Base-by-base conservation (phyloP, 2,888 invertebrate species). In the Campoplex capitator region DNA sequence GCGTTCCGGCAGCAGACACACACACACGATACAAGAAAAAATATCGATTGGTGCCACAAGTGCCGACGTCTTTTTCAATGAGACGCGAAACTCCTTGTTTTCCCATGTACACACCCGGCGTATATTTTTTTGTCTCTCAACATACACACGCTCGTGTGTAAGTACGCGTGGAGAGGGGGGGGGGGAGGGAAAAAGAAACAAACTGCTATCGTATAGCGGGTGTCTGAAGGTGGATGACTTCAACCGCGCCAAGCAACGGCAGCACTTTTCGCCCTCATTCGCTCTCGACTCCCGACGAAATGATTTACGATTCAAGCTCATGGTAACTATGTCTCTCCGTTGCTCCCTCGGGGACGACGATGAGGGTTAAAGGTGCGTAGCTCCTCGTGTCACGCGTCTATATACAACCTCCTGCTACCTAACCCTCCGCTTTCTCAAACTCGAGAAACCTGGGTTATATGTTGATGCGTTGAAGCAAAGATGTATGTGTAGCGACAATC, bases 241-340 rank as follows among this genome's bases (percentile, higher is more conserved):
- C 48, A 23, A 58, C 38, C 54, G 48, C 13, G 38, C 23, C n/a
- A 74, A 58, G 71, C 87, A 82, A 76, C 79, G 87, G 56, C 85
- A 82, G 87, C 82, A 85, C 71, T 87, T 87, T 85, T 79, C 78
- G 76, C 83, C 82, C 87, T 83, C 82, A 70, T 84, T 86, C 67
- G 51, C 79, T 68, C 84, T 74, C 78, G 81, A 84, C 82, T 84
- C 82, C 71, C 87, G 85, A 83, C 85, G 85, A 87, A 87, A 85
- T 87, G 87, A 87, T 87, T 87, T 87, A 87, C 84, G 84, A 85
- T 84, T 85, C 87, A 87, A 83, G 38, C 83, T 75, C 82, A 79
- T 76, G 65, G 67, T 65, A 77, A 67, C 73, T 54, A 35, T 54
- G 65, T 32, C 28, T 73, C 80, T 58, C 23, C 23, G 56, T 23